Evolutionary conservation across 2,797 vertebrate genomes (phyloP), one percentile per base, ranked within the genome.

Genomic region (Leptodactylus fallax): DNA sequence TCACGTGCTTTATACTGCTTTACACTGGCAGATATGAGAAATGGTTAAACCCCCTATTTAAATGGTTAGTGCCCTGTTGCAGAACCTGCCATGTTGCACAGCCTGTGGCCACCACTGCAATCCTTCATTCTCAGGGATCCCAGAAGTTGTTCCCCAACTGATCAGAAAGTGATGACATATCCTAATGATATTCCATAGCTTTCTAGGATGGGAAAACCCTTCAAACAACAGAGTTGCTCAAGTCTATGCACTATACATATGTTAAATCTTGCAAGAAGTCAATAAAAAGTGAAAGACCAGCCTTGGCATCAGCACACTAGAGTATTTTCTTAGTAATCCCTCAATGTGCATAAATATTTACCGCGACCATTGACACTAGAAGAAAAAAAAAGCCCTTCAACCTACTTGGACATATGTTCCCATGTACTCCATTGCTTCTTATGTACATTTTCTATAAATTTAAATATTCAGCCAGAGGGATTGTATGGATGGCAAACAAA

Each of bases 331-430:
- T 51, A 11, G 3, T 49, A 74, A 74, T 74, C 56, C 55, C 55
- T 61, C 27, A 63, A 61, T n/a, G 56, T 21, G 27, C 14, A 79
- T 16, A 60, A 58, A 79, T 79, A 36, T 58, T 36, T 60, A 79
- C 55, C 36, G 53, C 14, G 6, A 19, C 27, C 53, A 27, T 58
- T 79, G 56, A 79, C 55, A 58, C 9, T 12, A 21, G 55, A 79
- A 58, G 25, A 17, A 6, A 51, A 74, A 21, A 17, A 53, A 11
- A 79, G 4, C 36, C 36, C 71, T 36, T 7, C 16, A 60, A 45
- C 14, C 27, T 17, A 61, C 79, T 61, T 80, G 27, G 79, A 80
- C 56, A 45, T 36, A 45, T 61, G 56, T 80, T 81, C 21, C 60
- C 58, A 63, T 58, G 36, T 81, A n/a, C 27, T 17, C 25, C 58